Evolutionary conservation across 2,797 vertebrate species (phyloP).

Genomic region (Anomalospiza imberbis): DNA sequence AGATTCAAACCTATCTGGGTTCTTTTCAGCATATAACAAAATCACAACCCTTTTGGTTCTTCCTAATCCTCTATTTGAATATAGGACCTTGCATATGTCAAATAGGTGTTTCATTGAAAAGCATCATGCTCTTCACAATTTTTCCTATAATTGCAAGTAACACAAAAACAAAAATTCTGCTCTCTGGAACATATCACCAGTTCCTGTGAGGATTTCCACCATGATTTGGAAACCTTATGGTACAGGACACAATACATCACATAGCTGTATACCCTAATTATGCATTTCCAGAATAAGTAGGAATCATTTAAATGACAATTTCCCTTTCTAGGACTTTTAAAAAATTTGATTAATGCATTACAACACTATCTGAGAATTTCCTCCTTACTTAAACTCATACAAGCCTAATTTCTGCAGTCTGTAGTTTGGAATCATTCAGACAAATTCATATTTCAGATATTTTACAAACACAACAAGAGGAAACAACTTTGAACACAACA

Average conservation of each 20-base stretch:
- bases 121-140: rapidly evolving
- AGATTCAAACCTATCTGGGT: neutral
- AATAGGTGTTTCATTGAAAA: neutral
- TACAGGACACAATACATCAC: neutral
- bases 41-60: rapidly evolving
- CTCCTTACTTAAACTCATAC: neutral
- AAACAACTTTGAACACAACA: neutral
- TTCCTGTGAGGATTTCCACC: neutral
- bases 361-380: neutral
- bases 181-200: neutral
- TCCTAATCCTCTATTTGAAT: neutral
- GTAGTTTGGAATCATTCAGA: neutral
- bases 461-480: neutral
- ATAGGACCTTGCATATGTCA: neutral
- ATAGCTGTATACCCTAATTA: neutral
- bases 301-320: neutral
- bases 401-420: neutral
- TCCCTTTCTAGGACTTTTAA: neutral
- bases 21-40: neutral
- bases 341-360: neutral
- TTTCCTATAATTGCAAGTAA: neutral
- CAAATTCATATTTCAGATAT: neutral
- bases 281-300: neutral
- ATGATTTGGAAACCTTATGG: neutral
- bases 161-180: neutral